Base-by-base conservation (phyloP, 2,888 invertebrate species). In the Drosophila nr. fundita region DNA sequence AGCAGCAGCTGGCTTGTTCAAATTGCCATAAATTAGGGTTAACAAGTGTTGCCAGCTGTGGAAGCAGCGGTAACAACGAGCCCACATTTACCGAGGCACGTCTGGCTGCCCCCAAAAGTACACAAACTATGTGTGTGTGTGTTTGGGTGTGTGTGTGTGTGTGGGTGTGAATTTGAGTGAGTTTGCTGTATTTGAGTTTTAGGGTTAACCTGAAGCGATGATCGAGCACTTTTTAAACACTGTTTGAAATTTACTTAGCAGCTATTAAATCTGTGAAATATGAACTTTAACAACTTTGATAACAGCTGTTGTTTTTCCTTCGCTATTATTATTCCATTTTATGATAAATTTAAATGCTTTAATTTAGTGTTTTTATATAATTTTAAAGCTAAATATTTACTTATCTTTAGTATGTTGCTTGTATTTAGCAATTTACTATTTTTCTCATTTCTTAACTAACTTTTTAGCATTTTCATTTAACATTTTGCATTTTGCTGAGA, bases 1-100 rank as follows among this genome's bases (percentile, higher is more conserved):
- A 64, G 55, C 72, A 76, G 77, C 80, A 70, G 78, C 75, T 68
- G 66, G 62, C 85, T 82, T 80, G 71, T 61, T 87, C 80, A 87
- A 89, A 87, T 82, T 62, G 85, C 85, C 89, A 87, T 89, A 87
- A 86, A 85, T 85, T 85, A 87, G 80, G 82, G 76, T 62, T 69
- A 87, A 89, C 85, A 86, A 78, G 81, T 78, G 87, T 86, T 70
- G 81, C 76, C 81, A 83, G 66, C 68, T 72, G 75, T 11, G 4
- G 7, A 7, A 13, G n/a, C 52, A 52, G 53, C 34, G 45, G n/a
- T 55, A 50, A 49, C 21, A 52, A 15, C 21, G 40, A 62, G 58
- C 27, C 69, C 60, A 42, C 71, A 55, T 36, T 73, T 48, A 27
- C 27, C 15, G 24, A 13, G 24, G 24, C 53, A 21, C 45, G 60